Evolutionary conservation across 2,113 vertebrate genomes (phyloP), one percentile per base, ranked within the genome.

Genomic region (Capreolus pygargus): DNA sequence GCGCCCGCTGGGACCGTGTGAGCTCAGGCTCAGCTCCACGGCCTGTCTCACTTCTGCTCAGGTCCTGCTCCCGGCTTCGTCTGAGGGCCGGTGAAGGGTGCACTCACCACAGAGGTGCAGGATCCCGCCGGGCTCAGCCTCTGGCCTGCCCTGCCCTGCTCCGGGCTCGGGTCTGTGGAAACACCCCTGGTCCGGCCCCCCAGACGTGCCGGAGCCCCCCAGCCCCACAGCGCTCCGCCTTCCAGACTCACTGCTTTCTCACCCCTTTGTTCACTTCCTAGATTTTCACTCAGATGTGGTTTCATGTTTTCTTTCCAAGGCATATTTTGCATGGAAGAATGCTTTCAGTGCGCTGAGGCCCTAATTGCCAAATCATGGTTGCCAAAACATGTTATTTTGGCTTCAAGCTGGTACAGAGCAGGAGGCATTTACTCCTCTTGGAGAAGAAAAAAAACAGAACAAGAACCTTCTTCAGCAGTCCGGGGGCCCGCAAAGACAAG

Each of bases 311-410:
- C 96, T 87, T 97, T 98, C 96, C 96, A 97, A 96, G 97, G 92
- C 97, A 90, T 96, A 96, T 95, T 98, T 97, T 95, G 91, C 97
- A 97, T 95, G 97, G 98, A 98, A 98, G 97, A 98, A 97, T 97
- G 98, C 98, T 97, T 97, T 95, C 98, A 97, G 97, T 84, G 89
- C 97, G 93, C 93, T 52, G 91, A 93, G 96, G 95, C 94, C 94
- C 98, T 97, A 97, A 98, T 98, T 98, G 98, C 97, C 96, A 98
- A 97, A 97, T 96, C 79, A 97, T 89, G 93, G 93, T 97, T 98
- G 98, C 97, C 98, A 98, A 98, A 98, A 97, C 98, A 98, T 97
- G 98, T 97, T 97, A 98, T 96, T 98, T 97, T 93, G 97, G 94
- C 97, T 98, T 96, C 92, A 94, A 97, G 95, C 97, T 96, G 84